phyloP scores from a whole-genome alignment of 2,888 invertebrate genomes.

The Melanargia galathea region DNA sequence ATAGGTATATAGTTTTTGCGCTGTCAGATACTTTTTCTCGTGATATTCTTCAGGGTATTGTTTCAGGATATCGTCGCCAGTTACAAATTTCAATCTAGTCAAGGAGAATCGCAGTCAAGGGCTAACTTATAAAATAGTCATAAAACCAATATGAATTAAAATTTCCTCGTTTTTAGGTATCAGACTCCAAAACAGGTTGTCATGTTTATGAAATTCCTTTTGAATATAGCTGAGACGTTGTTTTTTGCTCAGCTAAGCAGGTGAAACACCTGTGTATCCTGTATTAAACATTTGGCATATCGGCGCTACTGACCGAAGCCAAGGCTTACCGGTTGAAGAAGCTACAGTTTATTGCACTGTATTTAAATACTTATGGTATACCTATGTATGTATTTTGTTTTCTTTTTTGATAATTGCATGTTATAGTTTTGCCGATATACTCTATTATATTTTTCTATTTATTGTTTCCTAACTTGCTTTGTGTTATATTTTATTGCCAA shows the following conservation, averaged over 20 bases:
- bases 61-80: too few relatives aligned
- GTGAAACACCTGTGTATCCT: conserved; percentile 7
- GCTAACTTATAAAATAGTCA: not conserved
- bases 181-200: not conserved
- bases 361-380: not conserved
- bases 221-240: not conserved
- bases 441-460: too few relatives aligned
- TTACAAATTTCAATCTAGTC: too few relatives aligned
- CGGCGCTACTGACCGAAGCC: conserved; percentile 34
- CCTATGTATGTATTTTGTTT: not conserved
- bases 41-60: too few relatives aligned
- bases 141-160: not conserved
- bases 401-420: not conserved
- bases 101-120: too few relatives aligned
- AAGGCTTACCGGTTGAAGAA: conserved; percentile 30
- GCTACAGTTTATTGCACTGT: conserved; percentile 4
- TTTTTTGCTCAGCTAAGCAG: conserved; percentile 1
- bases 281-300: conserved; percentile 9
- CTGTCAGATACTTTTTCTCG: too few relatives aligned
- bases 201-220: not conserved
- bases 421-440: too few relatives aligned
- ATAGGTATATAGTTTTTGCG: too few relatives aligned
- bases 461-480: too few relatives aligned
- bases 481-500: too few relatives aligned
- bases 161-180: not conserved